Base-by-base conservation (phyloP, 2,888 invertebrate genomes). In the Galerucella calmariensis region DNA sequence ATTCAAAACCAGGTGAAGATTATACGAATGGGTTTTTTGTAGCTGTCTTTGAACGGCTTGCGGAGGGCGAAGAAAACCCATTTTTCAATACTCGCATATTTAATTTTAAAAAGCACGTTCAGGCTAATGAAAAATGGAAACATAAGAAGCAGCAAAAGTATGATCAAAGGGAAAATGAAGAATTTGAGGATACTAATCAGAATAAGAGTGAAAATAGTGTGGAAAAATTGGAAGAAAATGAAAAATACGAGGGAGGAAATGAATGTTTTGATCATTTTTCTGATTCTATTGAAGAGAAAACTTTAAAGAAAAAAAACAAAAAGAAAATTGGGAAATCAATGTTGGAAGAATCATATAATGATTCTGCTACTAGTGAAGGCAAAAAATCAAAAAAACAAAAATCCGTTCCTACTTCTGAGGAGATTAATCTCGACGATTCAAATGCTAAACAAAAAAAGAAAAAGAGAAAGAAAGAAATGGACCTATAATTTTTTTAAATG, bases 21-120 rank as follows among this genome's bases (percentile, higher is more conserved):
- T 88, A 92, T 6, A 96, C 97, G 0, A 97, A 95, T 86, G 99
- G 99, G 2, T 98, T 99, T 88, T 99, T 99, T 88, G 91, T 99
- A 51, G 97, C 98, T 1, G 92, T 97, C 68, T 94, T 99, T 82
- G 95, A 95, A 86, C 89, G 92, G 84, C 86, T 90, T 77, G 84
- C 85, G 71, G 89, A 89, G 77, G 89, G 89, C 0, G 86, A 86
- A 75, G 75, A 67, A 35, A 86, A 86, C 79, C 79, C 75, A 66
- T 85, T 85, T 81, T 82, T 83, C 59, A 84, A 84, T 69, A 76
- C 72, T 4, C 78, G 79, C 51, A 70, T 82, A 14, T 81, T 79
- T 74, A 80, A 77, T 71, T 80, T 77, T 73, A 80, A 76, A 65
- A 83, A 80, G 14, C 81, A 82, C 63, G 76, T 81, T 62, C 76